Evolutionary conservation across 53 echinoderm and acorn worm species (phyloP).

Genomic region (Echinometra lucunter): DNA sequence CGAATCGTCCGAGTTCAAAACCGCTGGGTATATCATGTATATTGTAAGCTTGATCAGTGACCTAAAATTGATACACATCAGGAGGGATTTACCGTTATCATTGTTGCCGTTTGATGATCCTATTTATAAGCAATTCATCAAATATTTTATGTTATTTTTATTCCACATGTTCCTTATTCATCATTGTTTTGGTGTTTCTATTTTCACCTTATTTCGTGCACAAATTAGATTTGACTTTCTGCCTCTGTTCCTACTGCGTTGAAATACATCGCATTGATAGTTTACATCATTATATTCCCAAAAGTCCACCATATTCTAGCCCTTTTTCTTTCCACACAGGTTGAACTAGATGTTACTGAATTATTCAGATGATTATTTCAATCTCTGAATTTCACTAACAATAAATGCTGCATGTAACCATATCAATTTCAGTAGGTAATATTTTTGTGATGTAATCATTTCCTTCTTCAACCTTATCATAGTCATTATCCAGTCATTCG

Average conservation of each 20-base stretch:
- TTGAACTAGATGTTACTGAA: no score
- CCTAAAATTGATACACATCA: not conserved
- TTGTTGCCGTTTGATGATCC: not conserved
- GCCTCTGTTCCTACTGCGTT: not conserved
- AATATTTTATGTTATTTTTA: not conserved
- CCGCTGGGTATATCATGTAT: not conserved
- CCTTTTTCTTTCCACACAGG: not conserved
- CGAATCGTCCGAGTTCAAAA: conserved; percentile 35
- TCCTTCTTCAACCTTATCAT: no score
- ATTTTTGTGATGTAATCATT: no score
- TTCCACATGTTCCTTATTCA: not conserved
- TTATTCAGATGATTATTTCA: not conserved
- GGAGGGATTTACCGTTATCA: not conserved
- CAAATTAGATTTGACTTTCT: not conserved
- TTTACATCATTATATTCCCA: not conserved
- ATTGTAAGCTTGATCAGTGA: not conserved
- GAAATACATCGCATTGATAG: not conserved
- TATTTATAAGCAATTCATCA: conserved; percentile 19
- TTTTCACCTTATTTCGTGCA: not conserved
- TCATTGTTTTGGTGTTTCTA: not conserved
- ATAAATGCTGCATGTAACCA: not conserved
- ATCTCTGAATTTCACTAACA: not conserved
- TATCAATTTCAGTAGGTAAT: not conserved
- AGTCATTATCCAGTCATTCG: no score
- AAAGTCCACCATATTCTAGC: no score